Percentiles rank a stretch among this genome's conserved stretches.
Evolutionary conservation across 2,888 invertebrate species (phyloP).

Genomic region (Graphium colonna): DNA sequence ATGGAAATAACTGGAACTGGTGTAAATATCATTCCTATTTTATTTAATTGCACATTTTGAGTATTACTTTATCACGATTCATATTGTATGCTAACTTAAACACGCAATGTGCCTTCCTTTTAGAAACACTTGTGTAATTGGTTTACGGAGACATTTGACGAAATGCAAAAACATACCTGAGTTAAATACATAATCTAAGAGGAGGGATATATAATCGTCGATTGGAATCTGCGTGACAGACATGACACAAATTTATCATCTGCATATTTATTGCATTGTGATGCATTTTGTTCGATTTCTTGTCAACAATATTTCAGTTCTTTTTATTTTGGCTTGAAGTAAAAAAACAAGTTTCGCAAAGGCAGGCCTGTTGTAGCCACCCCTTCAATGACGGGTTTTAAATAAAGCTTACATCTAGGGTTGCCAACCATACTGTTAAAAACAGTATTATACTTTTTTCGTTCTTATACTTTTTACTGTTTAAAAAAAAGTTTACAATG

Average conservation of each 20-base stretch:
- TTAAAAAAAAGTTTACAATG: too few relatives aligned
- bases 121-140: slow-evolving; percentile 33
- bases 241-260: background rate
- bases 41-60: slow-evolving; percentile 73
- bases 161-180: slow-evolving; percentile 3
- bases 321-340: slow-evolving; percentile 15
- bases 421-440: too few relatives aligned
- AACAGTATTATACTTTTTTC: too few relatives aligned
- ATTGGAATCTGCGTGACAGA: slow-evolving; percentile 46
- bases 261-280: too few relatives aligned
- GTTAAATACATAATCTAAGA: slow-evolving; percentile 34
- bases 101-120: slow-evolving; percentile 45
- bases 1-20: slow-evolving; percentile 94
- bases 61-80: slow-evolving; percentile 46
- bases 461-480: too few relatives aligned
- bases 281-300: background rate
- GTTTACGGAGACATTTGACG: slow-evolving; percentile 26
- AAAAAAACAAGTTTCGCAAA: slow-evolving; percentile 7
- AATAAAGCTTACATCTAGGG: background rate
- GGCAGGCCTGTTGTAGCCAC: background rate
- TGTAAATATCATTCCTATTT: slow-evolving; percentile 86
- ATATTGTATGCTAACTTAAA: slow-evolving; percentile 35
- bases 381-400: slow-evolving; percentile 9
- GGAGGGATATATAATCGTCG: slow-evolving; percentile 38
- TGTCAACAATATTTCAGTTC: slow-evolving; percentile 51